Conservation (phyloP, 1,140 invertebrate genomes). For the Melanaphis sacchari region DNA sequence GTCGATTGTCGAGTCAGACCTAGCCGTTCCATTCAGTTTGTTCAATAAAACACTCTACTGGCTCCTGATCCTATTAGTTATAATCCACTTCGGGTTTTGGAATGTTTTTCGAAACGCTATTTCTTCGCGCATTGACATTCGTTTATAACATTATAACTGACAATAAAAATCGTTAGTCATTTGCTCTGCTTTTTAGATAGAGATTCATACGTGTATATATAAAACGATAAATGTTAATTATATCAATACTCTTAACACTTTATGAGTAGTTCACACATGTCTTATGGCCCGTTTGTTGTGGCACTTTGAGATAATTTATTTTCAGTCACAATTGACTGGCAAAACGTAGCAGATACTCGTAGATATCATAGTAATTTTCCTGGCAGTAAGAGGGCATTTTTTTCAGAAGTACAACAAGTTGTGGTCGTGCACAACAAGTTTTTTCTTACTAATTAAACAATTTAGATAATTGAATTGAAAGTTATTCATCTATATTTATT, state of each 20-base stretch:
- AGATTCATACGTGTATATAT: not conserved
- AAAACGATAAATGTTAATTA: too few species aligned
- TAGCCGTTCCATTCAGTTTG: not conserved
- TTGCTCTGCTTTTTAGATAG: too few species aligned
- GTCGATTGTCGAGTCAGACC: not conserved
- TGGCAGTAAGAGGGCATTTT: not conserved
- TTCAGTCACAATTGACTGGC: not conserved
- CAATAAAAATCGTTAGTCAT: not conserved
- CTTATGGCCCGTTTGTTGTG: not conserved
- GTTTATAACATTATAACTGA: not conserved
- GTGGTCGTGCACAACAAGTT: too few species aligned
- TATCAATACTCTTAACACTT: too few species aligned
- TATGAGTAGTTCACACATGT: not conserved
- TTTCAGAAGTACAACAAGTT: not conserved
- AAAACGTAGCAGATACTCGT: too few species aligned
- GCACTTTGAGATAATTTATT: not conserved
- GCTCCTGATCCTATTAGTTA: not conserved
- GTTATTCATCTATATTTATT: too few species aligned
- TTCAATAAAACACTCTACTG: not conserved
- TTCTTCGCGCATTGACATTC: too few species aligned
- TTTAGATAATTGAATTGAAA: too few species aligned
- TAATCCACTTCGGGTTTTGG: not conserved
- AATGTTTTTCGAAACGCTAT: not conserved
- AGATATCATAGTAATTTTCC: too few species aligned
- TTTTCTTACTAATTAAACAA: not conserved